Evolutionary conservation across 1,140 invertebrate species (phyloP).

Genomic region (Pseudoatta argentina): DNA sequence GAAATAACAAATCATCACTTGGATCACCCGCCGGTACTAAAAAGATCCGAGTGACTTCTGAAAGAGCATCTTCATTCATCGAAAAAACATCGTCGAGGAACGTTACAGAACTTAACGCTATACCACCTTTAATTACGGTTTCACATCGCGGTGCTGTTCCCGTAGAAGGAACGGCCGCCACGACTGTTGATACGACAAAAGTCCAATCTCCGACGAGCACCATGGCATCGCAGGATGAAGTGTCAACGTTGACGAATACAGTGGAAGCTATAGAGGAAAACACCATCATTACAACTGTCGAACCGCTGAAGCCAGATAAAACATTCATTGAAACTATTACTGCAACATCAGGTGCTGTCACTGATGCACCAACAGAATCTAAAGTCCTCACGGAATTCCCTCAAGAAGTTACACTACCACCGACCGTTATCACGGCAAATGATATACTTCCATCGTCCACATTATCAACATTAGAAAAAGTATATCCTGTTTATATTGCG

Average conservation of each 20-base stretch:
- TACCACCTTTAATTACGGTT: background rate
- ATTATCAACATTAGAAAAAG: background rate
- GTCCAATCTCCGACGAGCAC: constrained; percentile 54
- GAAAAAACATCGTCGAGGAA: constrained; percentile 24
- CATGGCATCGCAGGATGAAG: constrained; percentile 65
- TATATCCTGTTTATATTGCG: constrained; percentile 16
- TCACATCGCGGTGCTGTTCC: background rate
- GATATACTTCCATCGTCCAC: background rate
- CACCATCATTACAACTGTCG: constrained; percentile 23
- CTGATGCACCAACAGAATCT: background rate
- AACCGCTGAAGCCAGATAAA: constrained; percentile 1
- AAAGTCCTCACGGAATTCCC: constrained; percentile 7
- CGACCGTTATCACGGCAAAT: background rate
- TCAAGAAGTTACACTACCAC: constrained; percentile 45
- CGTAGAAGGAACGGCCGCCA: constrained; percentile 37
- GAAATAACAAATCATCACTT: background rate
- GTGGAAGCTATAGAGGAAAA: constrained; percentile 14
- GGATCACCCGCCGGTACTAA: background rate
- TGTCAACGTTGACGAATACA: background rate
- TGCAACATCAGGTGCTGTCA: background rate
- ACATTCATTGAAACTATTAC: background rate
- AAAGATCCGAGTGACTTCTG: constrained; percentile 53
- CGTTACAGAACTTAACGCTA: constrained; percentile 16
- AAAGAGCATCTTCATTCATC: constrained; percentile 48
- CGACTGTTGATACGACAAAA: constrained; percentile 53